A percentile compares a stretch with the other conserved stretches of the same genome.
Conservation (phyloP, 2,113 vertebrate genomes). For the Ptilorrhoa leucosticta region DNA sequence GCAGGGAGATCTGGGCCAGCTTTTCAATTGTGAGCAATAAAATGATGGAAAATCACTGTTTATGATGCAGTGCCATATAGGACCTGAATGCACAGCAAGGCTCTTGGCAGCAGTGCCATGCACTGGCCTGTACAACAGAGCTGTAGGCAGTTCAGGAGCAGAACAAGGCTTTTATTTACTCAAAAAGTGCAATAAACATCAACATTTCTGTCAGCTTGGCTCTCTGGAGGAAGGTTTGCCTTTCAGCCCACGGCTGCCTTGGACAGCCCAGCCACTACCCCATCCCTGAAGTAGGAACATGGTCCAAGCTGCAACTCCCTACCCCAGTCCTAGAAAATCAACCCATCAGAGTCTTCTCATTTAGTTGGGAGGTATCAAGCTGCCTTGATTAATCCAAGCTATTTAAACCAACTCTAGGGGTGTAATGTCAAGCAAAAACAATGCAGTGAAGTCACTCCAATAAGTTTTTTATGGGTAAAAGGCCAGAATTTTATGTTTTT, state of each 20-base stretch:
- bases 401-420: not conserved
- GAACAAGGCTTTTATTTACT: not conserved
- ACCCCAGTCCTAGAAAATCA: not conserved
- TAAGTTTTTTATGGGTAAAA: not conserved
- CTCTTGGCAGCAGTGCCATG: not conserved
- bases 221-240: not conserved
- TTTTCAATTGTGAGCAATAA: not conserved
- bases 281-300: not conserved
- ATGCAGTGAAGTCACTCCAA: not conserved
- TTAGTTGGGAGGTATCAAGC: not conserved
- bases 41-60: not conserved
- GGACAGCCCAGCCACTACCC: not conserved
- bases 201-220: not conserved
- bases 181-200: not conserved
- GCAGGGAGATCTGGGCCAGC: not conserved
- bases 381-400: not conserved
- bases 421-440: not conserved
- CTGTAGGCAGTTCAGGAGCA: not conserved
- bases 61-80: not conserved
- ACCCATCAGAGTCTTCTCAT: not conserved
- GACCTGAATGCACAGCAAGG: not conserved
- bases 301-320: not conserved
- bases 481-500: not conserved
- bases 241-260: not conserved
- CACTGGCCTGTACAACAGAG: accelerated